Evolutionary conservation across 2,888 invertebrate genomes (phyloP), one percentile per base, ranked within the genome.

Genomic region (Fragum fragum): DNA sequence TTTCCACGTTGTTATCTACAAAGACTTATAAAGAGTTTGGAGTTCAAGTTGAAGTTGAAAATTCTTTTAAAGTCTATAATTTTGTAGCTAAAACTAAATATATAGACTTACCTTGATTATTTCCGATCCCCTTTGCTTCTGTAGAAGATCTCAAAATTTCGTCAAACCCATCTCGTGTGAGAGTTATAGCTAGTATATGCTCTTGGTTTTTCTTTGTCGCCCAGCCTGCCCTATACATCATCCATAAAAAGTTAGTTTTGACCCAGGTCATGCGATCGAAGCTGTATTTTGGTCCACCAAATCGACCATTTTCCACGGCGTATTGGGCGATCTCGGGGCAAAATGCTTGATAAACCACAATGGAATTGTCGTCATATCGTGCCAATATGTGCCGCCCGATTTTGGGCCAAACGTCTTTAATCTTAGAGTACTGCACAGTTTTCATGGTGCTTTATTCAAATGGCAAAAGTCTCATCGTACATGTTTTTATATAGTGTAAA

Each of bases 211-310:
- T 36, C 73, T 90, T 90, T 5, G 81, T 79, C 0, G 90, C 90
- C 91, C 91, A 91, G 1, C 90, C 89, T 29, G 88, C 87, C 3
- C 91, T 80, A 73, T 91, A 91, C 91, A 90, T 91, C 91, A 91
- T 91, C 91, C 91, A 91, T 26, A 91, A 83, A 70, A 91, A 91
- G 76, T 91, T 91, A 11, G 91, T 90, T 68, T 91, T 91, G 16
- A 91, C 89, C 91, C 91, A 91, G 0, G 91, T 88, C 91, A 91
- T 91, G 32, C 91, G 73, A 2, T 74, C 78, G 59, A 87, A 88
- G 69, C 86, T 91, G 79, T 87, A 91, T 26, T 72, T 72, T 9
- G 81, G 75, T 18, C 85, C 85, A 28, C 86, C 74, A 72, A 84
- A 74, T 73, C 73, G 52, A 28, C 82, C 82, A 39, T 85, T 42